Percentiles rank a stretch among this genome's conserved stretches.
Conservation (phyloP, 2,113 vertebrate genomes). For the Labeo rohita region DNA sequence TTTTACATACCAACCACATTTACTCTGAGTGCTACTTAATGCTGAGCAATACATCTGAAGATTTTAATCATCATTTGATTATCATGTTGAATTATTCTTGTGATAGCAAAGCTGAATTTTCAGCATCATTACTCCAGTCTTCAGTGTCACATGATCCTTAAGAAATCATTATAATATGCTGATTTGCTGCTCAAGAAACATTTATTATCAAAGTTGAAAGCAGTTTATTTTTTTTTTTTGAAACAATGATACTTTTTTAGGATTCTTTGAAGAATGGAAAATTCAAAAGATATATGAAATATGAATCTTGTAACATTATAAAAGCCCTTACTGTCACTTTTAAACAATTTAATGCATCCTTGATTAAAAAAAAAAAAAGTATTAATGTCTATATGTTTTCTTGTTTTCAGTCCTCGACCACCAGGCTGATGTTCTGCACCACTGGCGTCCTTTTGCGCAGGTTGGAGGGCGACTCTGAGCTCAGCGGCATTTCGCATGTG, state of each 20-base stretch:
- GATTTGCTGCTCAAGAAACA: too few species aligned
- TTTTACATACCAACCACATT: not conserved
- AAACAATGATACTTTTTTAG: not conserved
- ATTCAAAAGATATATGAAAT: not conserved
- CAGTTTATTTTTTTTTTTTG: too few species aligned
- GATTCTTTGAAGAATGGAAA: not conserved
- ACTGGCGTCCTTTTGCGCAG: constrained; percentile 91
- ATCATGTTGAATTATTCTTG: too few species aligned
- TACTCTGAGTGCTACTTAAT: not conserved
- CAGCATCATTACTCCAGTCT: too few species aligned
- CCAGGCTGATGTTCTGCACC: constrained; percentile 94
- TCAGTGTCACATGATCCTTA: too few species aligned
- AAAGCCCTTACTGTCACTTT: not conserved
- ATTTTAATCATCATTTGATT: too few species aligned
- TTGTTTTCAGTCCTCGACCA: constrained; percentile 82
- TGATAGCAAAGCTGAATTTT: too few species aligned
- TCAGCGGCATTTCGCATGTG: constrained; percentile 87
- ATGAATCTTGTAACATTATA: not conserved
- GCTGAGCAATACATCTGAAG: not conserved
- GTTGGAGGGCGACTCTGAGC: constrained; percentile 85
- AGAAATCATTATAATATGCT: too few species aligned
- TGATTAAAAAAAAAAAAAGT: not conserved
- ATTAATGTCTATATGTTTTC: not conserved
- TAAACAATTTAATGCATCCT: not conserved
- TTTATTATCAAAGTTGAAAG: too few species aligned